Evolutionary conservation across 2,113 vertebrate genomes (phyloP).

Genomic region (Caretta caretta): DNA sequence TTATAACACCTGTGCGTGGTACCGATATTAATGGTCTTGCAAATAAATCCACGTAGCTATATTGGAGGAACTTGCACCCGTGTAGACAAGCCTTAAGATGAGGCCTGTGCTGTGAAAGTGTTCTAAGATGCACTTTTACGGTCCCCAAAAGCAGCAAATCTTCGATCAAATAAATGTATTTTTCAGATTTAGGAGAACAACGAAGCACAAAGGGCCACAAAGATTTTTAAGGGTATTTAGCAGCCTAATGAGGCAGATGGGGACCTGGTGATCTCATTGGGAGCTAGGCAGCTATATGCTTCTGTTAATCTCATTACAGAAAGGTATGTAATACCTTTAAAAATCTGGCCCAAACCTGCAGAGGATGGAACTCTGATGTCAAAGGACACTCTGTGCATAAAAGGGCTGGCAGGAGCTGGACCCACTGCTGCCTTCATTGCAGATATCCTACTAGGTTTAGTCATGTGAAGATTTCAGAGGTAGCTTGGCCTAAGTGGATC

Average conservation of each 20-base stretch:
- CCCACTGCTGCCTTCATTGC: background rate
- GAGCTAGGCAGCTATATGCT: background rate
- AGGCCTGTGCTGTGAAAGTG: background rate
- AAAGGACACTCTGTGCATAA: background rate
- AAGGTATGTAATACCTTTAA: background rate
- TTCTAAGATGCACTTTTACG: background rate
- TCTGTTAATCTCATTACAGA: background rate
- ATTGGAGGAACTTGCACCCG: background rate
- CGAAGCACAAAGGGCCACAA: too few species aligned
- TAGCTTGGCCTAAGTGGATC: background rate
- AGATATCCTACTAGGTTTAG: background rate
- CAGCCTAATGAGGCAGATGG: too few species aligned
- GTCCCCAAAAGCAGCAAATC: background rate
- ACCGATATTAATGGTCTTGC: background rate
- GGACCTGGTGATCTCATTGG: too few species aligned
- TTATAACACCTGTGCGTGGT: background rate
- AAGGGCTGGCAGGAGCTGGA: too few species aligned
- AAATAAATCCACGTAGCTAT: background rate
- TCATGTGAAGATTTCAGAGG: rapidly evolving
- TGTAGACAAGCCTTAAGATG: rapidly evolving
- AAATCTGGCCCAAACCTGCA: rapidly evolving
- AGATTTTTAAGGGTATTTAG: too few species aligned
- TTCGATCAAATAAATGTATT: too few species aligned
- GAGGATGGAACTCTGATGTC: rapidly evolving
- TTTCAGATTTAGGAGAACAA: too few species aligned